phyloP scores from a whole-genome alignment of 2,888 invertebrate species.

The Microplitis deprimator region DNA sequence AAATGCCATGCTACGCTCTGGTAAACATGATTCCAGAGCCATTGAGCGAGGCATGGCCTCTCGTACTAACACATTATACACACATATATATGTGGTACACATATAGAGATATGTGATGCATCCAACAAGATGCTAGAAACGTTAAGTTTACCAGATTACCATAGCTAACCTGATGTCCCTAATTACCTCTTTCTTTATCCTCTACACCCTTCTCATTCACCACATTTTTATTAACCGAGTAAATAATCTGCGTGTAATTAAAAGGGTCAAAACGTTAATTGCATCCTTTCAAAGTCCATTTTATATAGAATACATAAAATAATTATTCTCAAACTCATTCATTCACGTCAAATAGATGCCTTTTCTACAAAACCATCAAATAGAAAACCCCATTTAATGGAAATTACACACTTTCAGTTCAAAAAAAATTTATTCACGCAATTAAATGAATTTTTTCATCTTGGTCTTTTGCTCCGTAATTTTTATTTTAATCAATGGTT shows the following conservation, averaged over 20 bases:
- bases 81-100: slow-evolving; percentile 3
- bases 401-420: not conserved
- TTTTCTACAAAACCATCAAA: not conserved
- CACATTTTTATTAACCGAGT: not conserved
- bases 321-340: not conserved
- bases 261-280: not conserved
- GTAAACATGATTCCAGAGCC: slow-evolving; percentile 20
- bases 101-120: not conserved
- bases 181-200: not conserved
- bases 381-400: not conserved
- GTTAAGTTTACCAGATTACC: not conserved
- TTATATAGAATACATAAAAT: not conserved
- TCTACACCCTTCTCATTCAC: not conserved
- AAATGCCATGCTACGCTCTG: slow-evolving; percentile 23
- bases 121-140: not conserved
- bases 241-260: not conserved
- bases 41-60: not conserved
- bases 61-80: not conserved
- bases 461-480: too few species aligned
- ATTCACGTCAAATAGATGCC: not conserved
- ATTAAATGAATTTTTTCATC: too few species aligned
- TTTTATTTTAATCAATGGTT: too few species aligned
- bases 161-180: not conserved
- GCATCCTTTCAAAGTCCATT: not conserved
- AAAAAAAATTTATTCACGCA: too few species aligned